Evolutionary conservation across 2,888 invertebrate genomes (phyloP).

Genomic region (Sclerodermus sp.): DNA sequence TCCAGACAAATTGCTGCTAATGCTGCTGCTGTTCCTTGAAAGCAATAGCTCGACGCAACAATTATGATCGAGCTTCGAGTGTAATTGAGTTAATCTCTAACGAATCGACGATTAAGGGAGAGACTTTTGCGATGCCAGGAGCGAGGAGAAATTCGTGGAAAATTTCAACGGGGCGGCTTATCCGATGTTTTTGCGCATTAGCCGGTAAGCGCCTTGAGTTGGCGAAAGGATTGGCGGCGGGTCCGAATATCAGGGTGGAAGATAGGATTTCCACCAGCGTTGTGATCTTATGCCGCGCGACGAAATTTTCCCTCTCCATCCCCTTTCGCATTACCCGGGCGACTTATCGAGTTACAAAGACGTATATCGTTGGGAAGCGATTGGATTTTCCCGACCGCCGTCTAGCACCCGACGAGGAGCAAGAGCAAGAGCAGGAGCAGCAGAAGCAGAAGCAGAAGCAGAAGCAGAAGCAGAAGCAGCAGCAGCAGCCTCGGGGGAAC

Average conservation of each 20-base stretch:
- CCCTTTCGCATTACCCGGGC: slow-evolving; percentile 22
- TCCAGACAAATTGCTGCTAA: background rate
- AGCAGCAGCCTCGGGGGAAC: slow-evolving; percentile 22
- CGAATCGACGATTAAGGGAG: too few species aligned
- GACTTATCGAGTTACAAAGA: slow-evolving; percentile 45
- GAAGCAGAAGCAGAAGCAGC: slow-evolving; percentile 5
- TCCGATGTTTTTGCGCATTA: too few species aligned
- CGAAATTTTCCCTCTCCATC: slow-evolving; percentile 23
- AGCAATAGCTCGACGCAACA: background rate
- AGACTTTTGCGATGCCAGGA: too few species aligned
- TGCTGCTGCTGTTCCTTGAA: background rate
- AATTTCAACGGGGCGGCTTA: too few species aligned
- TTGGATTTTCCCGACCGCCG: slow-evolving; percentile 41
- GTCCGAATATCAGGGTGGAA: background rate
- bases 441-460: slow-evolving; percentile 12
- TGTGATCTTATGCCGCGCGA: slow-evolving; percentile 19
- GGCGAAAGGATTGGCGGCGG: too few species aligned
- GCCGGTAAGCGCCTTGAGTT: too few species aligned
- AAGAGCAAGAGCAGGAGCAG: slow-evolving; percentile 6
- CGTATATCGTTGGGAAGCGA: slow-evolving; percentile 41
- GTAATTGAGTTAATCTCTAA: too few species aligned
- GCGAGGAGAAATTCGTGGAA: too few species aligned
- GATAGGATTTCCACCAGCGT: slow-evolving; percentile 18
- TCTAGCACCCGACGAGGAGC: slow-evolving; percentile 29
- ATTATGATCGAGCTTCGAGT: background rate